These are phyloP conservation scores for Drosophila algonquin DNA, from an alignment of 2,888 invertebrate species.

Conservation along the genomic window DNA sequence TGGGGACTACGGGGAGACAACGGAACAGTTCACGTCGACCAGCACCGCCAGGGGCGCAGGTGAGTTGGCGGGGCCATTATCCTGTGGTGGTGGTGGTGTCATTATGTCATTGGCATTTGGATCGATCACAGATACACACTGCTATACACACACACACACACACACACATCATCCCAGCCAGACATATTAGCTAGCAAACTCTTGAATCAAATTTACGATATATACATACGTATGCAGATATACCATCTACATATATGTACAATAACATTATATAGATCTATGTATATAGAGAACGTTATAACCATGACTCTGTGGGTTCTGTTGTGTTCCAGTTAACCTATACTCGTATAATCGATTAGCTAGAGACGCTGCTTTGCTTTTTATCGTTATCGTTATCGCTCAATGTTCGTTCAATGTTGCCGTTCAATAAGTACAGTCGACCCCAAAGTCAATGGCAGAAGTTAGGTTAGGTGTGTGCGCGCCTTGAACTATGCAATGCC, in stretches of 20 bases:
- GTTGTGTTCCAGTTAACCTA: slow-evolving; percentile 28
- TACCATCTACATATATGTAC: background rate
- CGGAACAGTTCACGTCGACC: slow-evolving; percentile 86
- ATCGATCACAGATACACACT: slow-evolving; percentile 47
- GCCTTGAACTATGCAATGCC: slow-evolving; percentile 56
- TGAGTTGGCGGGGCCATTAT: slow-evolving; percentile 64
- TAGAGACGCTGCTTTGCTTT: slow-evolving; percentile 42
- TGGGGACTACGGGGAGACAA: slow-evolving; percentile 89
- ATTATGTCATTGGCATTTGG: slow-evolving; percentile 76
- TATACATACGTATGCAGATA: slow-evolving; percentile 4
- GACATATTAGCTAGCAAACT: slow-evolving; percentile 41
- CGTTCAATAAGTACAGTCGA: background rate
- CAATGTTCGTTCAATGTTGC: slow-evolving; percentile 28
- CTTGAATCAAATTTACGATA: slow-evolving; percentile 25
- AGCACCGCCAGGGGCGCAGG: slow-evolving; percentile 85
- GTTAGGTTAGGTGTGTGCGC: slow-evolving; percentile 43
- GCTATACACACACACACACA: slow-evolving; percentile 33
- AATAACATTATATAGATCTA: slow-evolving; percentile 8
- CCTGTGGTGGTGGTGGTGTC: slow-evolving; percentile 56
- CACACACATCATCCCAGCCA: slow-evolving; percentile 33
- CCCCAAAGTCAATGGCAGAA: slow-evolving; percentile 20
- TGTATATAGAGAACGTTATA: slow-evolving; percentile 28
- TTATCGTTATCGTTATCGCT: slow-evolving; percentile 14
- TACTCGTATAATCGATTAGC: slow-evolving; percentile 35
- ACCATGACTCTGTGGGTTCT: slow-evolving; percentile 36